These are phyloP conservation scores for Drosophila ercepeae DNA, from an alignment of 1,140 invertebrate species.

Conservation along the genomic window DNA sequence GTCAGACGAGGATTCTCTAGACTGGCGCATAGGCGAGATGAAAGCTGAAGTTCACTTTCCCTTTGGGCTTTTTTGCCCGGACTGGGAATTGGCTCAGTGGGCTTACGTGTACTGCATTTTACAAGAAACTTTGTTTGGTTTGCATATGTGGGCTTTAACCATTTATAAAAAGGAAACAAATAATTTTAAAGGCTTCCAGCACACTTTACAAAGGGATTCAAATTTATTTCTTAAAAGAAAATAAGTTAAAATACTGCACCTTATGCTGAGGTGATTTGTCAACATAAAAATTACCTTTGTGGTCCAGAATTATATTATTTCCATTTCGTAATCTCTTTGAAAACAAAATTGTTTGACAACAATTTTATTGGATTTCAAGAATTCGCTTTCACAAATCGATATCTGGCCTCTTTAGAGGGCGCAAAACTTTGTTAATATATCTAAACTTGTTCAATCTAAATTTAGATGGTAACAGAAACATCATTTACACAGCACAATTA, in stretches of 20 bases:
- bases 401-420: not conserved
- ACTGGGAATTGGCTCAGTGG: not conserved
- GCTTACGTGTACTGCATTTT: constrained; percentile 13
- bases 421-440: constrained; percentile 34
- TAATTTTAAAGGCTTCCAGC: not conserved
- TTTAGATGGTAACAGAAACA: constrained; percentile 40
- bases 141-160: not conserved
- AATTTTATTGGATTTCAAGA: constrained; percentile 23
- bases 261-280: not conserved
- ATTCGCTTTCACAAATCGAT: constrained; percentile 13
- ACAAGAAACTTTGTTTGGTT: not conserved
- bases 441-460: constrained; percentile 28
- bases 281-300: not conserved
- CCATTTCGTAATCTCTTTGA: not conserved
- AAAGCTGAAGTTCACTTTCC: constrained; percentile 20
- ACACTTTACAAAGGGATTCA: not conserved
- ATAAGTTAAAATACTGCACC: too few species aligned
- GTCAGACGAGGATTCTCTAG: constrained; percentile 27
- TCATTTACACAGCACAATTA: constrained; percentile 54
- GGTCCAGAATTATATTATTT: not conserved
- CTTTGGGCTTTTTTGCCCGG: not conserved
- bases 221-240: not conserved
- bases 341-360: not conserved
- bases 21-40: constrained; percentile 13
- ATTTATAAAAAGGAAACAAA: not conserved